Evolutionary conservation across 2,797 vertebrate genomes (phyloP).

Genomic region (Otus scops): DNA sequence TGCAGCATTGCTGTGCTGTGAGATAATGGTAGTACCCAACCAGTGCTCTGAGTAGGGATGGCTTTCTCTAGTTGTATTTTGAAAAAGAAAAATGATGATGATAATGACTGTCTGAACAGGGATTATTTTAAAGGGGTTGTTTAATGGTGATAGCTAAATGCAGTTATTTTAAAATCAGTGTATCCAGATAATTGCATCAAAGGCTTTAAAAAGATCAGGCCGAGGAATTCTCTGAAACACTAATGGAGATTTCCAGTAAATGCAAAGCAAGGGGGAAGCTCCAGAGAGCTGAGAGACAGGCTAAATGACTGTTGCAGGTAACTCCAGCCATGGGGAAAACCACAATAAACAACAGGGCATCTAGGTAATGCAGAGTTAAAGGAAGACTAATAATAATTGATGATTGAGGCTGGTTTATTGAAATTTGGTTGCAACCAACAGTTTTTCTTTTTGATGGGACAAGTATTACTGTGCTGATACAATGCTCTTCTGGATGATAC

Average conservation of each 20-base stretch:
- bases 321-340: neutral
- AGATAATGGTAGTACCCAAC: neutral
- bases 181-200: neutral
- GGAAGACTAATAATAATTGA: neutral
- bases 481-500: neutral
- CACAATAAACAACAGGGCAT: neutral
- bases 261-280: neutral
- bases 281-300: neutral
- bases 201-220: neutral
- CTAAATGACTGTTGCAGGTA: neutral
- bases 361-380: neutral
- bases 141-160: neutral
- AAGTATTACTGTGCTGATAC: neutral
- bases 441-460: neutral
- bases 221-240: neutral
- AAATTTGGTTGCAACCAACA: neutral
- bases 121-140: neutral
- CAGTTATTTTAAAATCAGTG: neutral
- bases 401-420: neutral
- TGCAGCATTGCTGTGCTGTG: neutral
- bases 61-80: neutral
- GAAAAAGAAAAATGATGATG: neutral
- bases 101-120: neutral
- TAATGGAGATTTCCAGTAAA: neutral
- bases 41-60: neutral